Base-by-base conservation (phyloP, 2,888 invertebrate genomes). In the Portevinia maculata region DNA sequence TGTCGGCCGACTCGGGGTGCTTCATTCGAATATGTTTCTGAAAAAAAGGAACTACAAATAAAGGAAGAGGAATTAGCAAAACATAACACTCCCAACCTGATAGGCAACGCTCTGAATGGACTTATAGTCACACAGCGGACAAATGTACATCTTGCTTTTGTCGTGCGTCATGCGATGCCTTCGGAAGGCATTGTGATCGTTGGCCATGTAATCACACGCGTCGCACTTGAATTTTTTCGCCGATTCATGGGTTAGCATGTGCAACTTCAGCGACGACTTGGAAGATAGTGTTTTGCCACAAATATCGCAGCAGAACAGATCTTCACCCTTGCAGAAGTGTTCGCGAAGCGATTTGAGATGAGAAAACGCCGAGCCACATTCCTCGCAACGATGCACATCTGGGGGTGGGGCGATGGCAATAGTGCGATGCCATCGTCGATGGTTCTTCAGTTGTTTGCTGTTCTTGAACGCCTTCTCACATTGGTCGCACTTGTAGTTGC, bases 381-480 rank as follows among this genome's bases (percentile, higher is more conserved):
- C 87, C 11, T 86, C 86, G 87, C 94, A 94, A 24, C 88, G 88
- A 74, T 89, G 86, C 48, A 90, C 85, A 7, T 69, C 76, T 1
- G 71, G 46, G 6, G 70, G 50, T 24, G 75, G 75, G 11, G 65
- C 55, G 39, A 79, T 60, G 8, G 79, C 69, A 48, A 79, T 84
- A 0, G 89, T 88, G 37, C 93, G 93, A 88, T 95, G 95, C 19
- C 92, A 92, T 7, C 93, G 89, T 75, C 93, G 93, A 89, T 97
- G 97, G 87, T 96, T 96, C 41, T 94, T 92, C 64, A 96, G 90
- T 88, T 97, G 96, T 88, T 94, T 95, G 6, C 92, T 92, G 86
- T 95, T 96, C 89, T 96, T 96, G 89, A 97, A 97, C 0, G 92
- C 92, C 89, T 96, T 96, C 21, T 93, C 93, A 88, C 97, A 97